Conservation (phyloP, 2,888 invertebrate genomes). For the Margaritifera margaritifera region DNA sequence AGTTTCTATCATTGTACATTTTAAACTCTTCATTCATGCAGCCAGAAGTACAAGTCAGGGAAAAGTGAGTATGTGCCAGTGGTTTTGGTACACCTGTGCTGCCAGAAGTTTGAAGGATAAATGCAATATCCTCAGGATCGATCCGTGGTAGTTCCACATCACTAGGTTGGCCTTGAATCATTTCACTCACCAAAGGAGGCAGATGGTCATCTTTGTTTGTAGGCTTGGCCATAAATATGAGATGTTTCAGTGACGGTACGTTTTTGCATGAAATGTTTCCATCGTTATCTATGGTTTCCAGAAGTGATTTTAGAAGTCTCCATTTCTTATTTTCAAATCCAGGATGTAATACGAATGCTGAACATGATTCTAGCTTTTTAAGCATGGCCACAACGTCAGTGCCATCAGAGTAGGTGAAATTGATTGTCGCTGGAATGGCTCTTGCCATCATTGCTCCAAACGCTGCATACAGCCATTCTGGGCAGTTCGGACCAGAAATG, state of each 20-base stretch:
- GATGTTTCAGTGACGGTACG: no score
- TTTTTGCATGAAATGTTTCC: no score
- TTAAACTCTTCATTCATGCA: background rate
- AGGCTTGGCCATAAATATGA: no score
- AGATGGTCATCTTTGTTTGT: no score
- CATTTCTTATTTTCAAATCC: no score
- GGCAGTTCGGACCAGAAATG: slow-evolving; percentile 8
- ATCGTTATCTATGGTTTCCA: no score
- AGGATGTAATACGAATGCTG: no score
- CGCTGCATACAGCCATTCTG: slow-evolving; percentile 10
- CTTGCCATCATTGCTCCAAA: slow-evolving; percentile 14
- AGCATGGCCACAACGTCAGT: slow-evolving; percentile 9
- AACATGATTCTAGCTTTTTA: no score
- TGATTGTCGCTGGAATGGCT: slow-evolving; percentile 4
- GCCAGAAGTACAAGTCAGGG: background rate
- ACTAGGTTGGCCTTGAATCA: background rate
- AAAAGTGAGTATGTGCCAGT: slow-evolving; percentile 1
- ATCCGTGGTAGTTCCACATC: slow-evolving; percentile 2
- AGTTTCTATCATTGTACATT: slow-evolving; percentile 13
- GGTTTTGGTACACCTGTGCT: slow-evolving; percentile 19
- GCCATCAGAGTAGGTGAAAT: slow-evolving; percentile 13
- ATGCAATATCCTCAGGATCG: slow-evolving; percentile 1
- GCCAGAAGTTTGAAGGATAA: slow-evolving; percentile 20
- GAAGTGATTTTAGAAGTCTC: no score
- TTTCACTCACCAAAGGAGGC: background rate